phyloP scores from a whole-genome alignment of 2,113 vertebrate genomes.

The Lonchura striata region DNA sequence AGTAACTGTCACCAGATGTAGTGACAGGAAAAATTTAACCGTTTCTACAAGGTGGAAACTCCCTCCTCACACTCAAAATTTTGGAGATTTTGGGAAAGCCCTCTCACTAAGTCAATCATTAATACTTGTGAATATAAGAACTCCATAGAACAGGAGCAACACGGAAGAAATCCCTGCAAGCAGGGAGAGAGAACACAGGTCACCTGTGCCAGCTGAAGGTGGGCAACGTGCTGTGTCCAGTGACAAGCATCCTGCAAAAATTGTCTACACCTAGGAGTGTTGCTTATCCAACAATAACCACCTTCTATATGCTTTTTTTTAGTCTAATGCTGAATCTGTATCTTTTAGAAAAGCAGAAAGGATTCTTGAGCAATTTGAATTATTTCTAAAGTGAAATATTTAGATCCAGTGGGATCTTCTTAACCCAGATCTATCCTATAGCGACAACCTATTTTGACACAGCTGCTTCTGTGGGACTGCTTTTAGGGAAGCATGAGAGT shows the following conservation, averaged over 20 bases:
- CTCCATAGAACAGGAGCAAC: not conserved
- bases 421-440: conserved; percentile 49
- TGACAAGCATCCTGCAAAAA: not conserved
- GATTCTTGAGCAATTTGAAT: not conserved
- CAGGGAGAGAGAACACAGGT: not conserved
- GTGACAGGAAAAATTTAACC: not conserved
- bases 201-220: not conserved
- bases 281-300: not conserved
- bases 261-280: accelerated
- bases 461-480: conserved; percentile 19
- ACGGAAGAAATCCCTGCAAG: not conserved
- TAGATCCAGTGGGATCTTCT: conserved; percentile 47
- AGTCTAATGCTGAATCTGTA: not conserved
- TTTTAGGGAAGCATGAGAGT: not conserved
- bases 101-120: not conserved
- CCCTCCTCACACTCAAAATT: not conserved
- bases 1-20: not conserved
- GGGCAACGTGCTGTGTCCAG: not conserved
- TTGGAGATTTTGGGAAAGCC: not conserved
- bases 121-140: not conserved
- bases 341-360: not conserved
- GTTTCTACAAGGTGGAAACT: not conserved
- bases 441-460: conserved; percentile 50
- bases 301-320: not conserved
- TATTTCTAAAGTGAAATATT: conserved; percentile 17